Base-by-base conservation (phyloP, 2,113 vertebrate genomes). In the Passer montanus region DNA sequence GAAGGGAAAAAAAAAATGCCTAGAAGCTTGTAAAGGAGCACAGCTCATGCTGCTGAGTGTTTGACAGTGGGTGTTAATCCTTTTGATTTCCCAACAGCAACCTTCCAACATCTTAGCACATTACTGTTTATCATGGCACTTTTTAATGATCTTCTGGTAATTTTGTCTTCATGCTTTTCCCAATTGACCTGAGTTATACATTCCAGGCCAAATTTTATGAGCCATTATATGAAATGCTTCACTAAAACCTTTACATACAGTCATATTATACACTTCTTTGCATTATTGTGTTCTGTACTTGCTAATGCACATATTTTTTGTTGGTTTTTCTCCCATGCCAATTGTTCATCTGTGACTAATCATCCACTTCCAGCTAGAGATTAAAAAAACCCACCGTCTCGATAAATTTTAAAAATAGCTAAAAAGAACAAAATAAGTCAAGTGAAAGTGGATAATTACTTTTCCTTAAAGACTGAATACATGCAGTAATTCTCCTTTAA, bases 81-180 rank as follows among this genome's bases (percentile, higher is more conserved):
- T 90, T 80, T 31, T 55, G 59, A 87, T 79, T 88, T 27, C 39
- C 43, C 59, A 81, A 11, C 19, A 72, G 46, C 47, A 82, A 28
- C 50, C 10, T 74, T 52, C 31, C 62, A 84, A 46, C 62, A 46
- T 22, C 28, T 74, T 13, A 12, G 14, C 18, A 87, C 27, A 24
- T 73, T 67, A 67, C 30, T 93, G 68, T 92, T 94, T 94, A 63
- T 85, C 59, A 66, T 8, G 19, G 59, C 63, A 66, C 12, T 63
- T 85, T 92, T 81, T 90, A 90, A 89, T 86, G 55, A 47, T 91
- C n/a, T 56, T 79, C 27, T 88, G 78, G 24, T 76, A 74, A 80
- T 81, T 96, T 80, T 28, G 33, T 67, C 39, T 80, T 62, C 33
- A n/a, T 41, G 35, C 27, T 88, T 89, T 73, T 74, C 64, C 28